Percentiles rank a stretch among this genome's conserved stretches.
phyloP scores from a whole-genome alignment of 2,113 vertebrate genomes.

The Gracilinanus agilis region DNA sequence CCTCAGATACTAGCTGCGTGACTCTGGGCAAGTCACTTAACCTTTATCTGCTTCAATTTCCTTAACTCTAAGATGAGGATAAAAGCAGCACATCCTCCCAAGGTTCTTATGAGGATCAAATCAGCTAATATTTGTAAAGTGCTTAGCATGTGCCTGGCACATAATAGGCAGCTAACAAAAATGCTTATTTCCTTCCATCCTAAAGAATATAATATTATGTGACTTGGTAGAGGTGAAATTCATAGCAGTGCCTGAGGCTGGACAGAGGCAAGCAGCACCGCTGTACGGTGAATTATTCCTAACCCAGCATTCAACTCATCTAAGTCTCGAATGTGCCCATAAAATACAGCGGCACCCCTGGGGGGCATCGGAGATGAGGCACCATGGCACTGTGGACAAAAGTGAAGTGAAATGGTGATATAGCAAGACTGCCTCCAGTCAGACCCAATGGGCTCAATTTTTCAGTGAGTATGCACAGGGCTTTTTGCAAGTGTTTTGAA shows the following conservation, averaged over 20 bases:
- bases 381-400: not conserved
- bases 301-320: not conserved
- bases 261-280: not conserved
- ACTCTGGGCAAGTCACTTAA: not conserved
- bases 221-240: not conserved
- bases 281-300: not conserved
- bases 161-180: not conserved
- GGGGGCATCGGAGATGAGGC: constrained; percentile 11
- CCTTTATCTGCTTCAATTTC: not conserved
- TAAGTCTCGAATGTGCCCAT: not conserved
- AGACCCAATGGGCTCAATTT: not conserved
- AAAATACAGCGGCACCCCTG: not conserved
- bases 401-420: not conserved
- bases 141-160: not conserved
- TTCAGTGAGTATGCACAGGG: not conserved
- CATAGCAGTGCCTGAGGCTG: not conserved
- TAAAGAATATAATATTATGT: not conserved
- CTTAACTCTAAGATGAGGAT: not conserved
- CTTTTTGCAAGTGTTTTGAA: not conserved
- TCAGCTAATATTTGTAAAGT: not conserved
- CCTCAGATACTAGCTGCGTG: not conserved
- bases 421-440: not conserved
- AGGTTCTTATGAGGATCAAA: not conserved
- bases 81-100: not conserved
- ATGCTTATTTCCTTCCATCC: not conserved